phyloP scores from a whole-genome alignment of 2,888 invertebrate species.

The Druceiella hillmani region DNA sequence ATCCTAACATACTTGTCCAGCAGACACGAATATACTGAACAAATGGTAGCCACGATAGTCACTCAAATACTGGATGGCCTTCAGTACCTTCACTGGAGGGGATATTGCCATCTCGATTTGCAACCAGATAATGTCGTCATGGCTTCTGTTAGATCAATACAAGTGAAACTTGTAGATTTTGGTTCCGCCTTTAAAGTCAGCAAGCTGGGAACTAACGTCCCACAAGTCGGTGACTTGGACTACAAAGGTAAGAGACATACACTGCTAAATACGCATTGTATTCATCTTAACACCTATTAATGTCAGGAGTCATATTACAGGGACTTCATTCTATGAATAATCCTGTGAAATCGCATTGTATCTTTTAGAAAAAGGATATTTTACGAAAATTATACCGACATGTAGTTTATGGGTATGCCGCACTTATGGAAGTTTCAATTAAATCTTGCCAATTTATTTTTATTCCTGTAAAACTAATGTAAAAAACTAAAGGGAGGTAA shows the following conservation, averaged over 20 bases:
- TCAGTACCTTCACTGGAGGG: constrained; percentile 94
- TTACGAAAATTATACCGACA: too few relatives aligned
- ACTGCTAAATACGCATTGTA: too few relatives aligned
- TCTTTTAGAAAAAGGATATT: too few relatives aligned
- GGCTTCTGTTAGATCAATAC: constrained; percentile 75
- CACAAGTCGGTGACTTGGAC: constrained; percentile 67
- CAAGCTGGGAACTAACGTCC: constrained; percentile 69
- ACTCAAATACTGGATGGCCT: constrained; percentile 84
- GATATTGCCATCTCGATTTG: constrained; percentile 81
- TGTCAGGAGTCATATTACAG: too few relatives aligned
- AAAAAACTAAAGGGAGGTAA: too few relatives aligned
- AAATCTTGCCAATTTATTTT: too few relatives aligned
- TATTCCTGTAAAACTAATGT: too few relatives aligned
- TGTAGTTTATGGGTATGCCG: too few relatives aligned
- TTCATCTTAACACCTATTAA: too few relatives aligned
- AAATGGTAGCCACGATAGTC: constrained; percentile 82
- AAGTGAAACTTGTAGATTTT: constrained; percentile 89
- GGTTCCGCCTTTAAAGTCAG: constrained; percentile 80
- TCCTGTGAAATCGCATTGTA: too few relatives aligned
- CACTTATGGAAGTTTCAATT: too few relatives aligned
- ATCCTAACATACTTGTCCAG: constrained; percentile 84
- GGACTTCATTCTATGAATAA: too few relatives aligned
- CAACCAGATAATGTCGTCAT: constrained; percentile 96
- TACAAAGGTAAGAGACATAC: constrained; percentile 56
- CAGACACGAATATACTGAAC: constrained; percentile 87